Conservation (phyloP, 2,888 invertebrate genomes). For the Altica lythri region DNA sequence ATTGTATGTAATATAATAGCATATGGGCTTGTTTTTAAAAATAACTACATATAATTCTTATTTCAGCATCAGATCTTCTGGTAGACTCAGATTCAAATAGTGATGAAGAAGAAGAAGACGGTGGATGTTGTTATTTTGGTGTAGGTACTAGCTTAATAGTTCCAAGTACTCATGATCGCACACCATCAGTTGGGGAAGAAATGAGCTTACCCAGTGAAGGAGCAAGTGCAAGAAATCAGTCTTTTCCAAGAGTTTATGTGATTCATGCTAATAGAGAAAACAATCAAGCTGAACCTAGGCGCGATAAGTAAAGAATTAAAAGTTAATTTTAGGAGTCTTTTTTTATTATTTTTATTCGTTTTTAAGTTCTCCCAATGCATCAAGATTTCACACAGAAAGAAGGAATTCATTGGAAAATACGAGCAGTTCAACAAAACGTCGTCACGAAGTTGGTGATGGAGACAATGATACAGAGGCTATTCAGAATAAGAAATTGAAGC, state of each 20-base stretch:
- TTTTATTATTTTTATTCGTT: neutral
- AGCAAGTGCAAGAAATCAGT: conserved; percentile 22
- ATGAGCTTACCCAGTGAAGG: conserved; percentile 28
- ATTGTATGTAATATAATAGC: no score
- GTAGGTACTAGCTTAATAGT: conserved; percentile 25
- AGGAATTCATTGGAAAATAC: neutral
- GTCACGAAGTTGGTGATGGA: conserved; percentile 1
- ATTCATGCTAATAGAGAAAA: conserved; percentile 2
- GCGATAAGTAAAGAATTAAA: neutral
- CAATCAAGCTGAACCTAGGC: neutral
- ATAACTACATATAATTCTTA: no score
- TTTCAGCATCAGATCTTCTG: conserved; percentile 17
- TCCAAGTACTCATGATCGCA: conserved; percentile 26
- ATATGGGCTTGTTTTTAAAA: no score
- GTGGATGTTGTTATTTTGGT: conserved; percentile 27
- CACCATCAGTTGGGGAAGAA: conserved; percentile 26
- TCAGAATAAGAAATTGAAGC: conserved; percentile 10
- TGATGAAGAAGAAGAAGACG: conserved; percentile 25
- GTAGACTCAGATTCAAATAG: conserved; percentile 25
- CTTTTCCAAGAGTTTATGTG: conserved; percentile 10
- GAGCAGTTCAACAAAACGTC: conserved; percentile 4
- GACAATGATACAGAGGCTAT: conserved; percentile 8
- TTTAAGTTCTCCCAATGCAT: neutral
- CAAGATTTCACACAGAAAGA: conserved; percentile 1
- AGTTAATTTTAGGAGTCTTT: no score